Conservation (phyloP, 2,113 vertebrate species). For the Phasianus colchicus region DNA sequence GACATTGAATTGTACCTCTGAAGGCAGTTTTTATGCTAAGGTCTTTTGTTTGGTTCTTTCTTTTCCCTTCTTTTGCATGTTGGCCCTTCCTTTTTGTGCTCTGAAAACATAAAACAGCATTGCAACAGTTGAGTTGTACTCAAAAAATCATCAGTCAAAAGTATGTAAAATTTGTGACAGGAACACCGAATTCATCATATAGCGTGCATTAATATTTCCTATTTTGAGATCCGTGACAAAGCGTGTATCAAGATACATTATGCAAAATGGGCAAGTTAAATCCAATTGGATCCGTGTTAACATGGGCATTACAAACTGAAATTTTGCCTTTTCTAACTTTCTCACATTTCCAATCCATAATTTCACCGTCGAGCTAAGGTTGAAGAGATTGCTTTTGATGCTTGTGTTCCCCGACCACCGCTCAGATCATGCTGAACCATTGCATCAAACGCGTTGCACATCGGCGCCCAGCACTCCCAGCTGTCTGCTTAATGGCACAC, state of each 20-base stretch:
- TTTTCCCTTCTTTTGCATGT: neutral
- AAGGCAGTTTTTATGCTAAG: neutral
- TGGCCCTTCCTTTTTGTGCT: neutral
- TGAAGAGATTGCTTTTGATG: neutral
- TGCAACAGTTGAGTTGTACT: neutral
- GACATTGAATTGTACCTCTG: neutral
- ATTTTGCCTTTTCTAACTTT: neutral
- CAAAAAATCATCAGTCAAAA: constrained; percentile 1
- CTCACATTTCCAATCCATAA: neutral
- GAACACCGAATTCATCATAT: neutral
- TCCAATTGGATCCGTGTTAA: neutral
- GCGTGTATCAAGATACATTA: neutral
- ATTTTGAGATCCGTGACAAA: constrained; percentile 3
- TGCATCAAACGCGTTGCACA: fast-evolving
- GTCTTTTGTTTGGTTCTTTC: neutral
- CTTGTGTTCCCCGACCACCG: neutral
- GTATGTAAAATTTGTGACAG: neutral
- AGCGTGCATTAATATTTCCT: neutral
- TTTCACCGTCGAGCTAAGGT: neutral
- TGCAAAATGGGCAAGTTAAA: constrained; percentile 12
- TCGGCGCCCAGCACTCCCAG: fast-evolving
- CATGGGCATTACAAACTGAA: neutral
- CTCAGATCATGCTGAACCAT: neutral
- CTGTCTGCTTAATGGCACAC: no score
- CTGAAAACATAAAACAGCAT: neutral